phyloP scores from a whole-genome alignment of 2,113 vertebrate species.

The Bos javanicus region DNA sequence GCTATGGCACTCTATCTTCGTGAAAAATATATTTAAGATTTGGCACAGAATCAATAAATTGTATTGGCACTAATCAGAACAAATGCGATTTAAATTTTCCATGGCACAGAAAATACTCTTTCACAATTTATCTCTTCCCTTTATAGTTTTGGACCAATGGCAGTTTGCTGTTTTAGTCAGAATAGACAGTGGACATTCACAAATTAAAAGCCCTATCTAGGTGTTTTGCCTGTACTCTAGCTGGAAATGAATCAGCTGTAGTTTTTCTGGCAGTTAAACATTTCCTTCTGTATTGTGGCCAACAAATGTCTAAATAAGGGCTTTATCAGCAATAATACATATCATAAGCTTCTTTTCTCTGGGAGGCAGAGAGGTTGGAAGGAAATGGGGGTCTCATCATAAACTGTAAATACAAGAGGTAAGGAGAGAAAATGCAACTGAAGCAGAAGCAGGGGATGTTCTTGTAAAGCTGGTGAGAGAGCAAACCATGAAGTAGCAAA shows the following conservation, averaged over 20 bases:
- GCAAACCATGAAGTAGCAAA: neutral
- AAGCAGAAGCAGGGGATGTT: neutral
- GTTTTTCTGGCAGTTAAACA: constrained; percentile 74
- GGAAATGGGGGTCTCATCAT: constrained; percentile 65
- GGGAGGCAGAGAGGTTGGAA: constrained; percentile 71
- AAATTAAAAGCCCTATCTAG: constrained; percentile 53
- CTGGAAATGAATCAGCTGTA: constrained; percentile 64
- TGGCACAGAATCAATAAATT: constrained; percentile 68
- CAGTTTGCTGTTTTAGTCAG: constrained; percentile 25
- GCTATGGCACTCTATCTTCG: constrained; percentile 35
- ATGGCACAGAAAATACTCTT: constrained; percentile 47
- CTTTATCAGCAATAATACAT: constrained; percentile 70
- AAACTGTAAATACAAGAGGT: constrained; percentile 67
- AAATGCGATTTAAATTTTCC: constrained; percentile 42
- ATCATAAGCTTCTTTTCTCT: constrained; percentile 71
- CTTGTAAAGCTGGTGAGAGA: neutral
- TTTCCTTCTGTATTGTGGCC: constrained; percentile 73
- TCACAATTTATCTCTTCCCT: neutral
- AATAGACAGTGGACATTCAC: constrained; percentile 32
- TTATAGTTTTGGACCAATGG: constrained; percentile 35
- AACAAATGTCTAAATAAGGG: constrained; percentile 70
- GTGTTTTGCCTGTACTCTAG: constrained; percentile 69
- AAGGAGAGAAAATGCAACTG: neutral
- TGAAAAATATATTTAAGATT: constrained; percentile 64
- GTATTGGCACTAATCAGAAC: constrained; percentile 47